Evolutionary conservation across 2,113 vertebrate genomes (phyloP), one percentile per base, ranked within the genome.

Genomic region (Cercocebus atys): DNA sequence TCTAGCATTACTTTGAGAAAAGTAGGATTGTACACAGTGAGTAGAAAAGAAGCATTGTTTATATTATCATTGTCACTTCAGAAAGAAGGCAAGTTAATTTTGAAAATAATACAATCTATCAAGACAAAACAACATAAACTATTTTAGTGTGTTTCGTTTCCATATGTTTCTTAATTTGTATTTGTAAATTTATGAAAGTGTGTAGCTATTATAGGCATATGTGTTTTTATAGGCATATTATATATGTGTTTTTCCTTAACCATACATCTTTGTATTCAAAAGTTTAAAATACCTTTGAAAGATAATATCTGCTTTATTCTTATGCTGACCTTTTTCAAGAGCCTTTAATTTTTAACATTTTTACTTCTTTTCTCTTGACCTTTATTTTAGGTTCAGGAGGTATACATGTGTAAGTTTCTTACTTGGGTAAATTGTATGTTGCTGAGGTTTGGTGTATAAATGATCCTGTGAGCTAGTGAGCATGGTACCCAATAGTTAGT

Each of bases 261-360:
- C 13, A 61, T 75, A 35, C 32, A 82, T 92, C 23, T 96, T 96
- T 57, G 17, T 90, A 90, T 96, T 88, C 12, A 80, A 80, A 92
- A 80, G 55, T 90, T 93, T 81, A 88, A 88, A 94, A 95, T 86
- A 81, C 43, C 66, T 95, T 93, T 95, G 66, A 86, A 76, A 92
- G 88, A 83, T 89, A 89, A 79, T 90, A 75, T 92, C 61, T 95
- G 45, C 87, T 95, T 95, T 94, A 50, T 88, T 94, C 50, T 95
- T 96, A 72, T 27, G 3, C 25, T 96, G 90, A 97, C 40, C 80
- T 25, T 86, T 86, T 84, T 66, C 6, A 43, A 66, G 61, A 64
- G 61, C 61, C 61, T 64, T 64, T 64, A 30, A 64, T 64, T 64
- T 30, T 64, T 30, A 32, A 64, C 12, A 64, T 30, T 64, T 64